These are phyloP conservation scores for Syngnathus floridae DNA, from an alignment of 2,113 vertebrate genomes.

Conservation along the genomic window DNA sequence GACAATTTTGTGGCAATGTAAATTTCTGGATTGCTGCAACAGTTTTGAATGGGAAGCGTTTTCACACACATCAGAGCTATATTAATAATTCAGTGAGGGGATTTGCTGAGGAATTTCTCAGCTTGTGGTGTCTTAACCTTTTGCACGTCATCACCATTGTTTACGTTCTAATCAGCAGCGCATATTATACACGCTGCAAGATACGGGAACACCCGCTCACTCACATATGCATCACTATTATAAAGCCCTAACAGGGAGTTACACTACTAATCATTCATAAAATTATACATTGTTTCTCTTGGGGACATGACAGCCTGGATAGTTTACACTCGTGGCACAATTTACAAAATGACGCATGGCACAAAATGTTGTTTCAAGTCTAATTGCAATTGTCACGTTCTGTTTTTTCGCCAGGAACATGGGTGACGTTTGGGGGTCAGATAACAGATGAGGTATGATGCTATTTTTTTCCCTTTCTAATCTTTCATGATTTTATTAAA, in stretches of 20 bases:
- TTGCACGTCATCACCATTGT: conserved; percentile 28
- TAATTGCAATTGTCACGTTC: conserved; percentile 16
- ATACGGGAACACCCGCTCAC: conserved; percentile 5
- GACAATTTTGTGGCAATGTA: conserved; percentile 11
- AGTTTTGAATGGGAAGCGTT: conserved; percentile 26
- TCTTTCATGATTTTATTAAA: neutral
- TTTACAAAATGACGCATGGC: neutral
- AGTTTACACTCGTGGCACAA: conserved; percentile 26
- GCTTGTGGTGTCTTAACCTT: conserved; percentile 17
- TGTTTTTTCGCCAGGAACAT: conserved; percentile 75
- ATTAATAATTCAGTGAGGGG: conserved; percentile 34
- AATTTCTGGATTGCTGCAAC: conserved; percentile 21
- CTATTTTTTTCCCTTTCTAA: neutral
- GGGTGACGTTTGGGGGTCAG: conserved; percentile 93
- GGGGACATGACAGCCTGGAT: conserved; percentile 22
- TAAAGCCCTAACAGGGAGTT: conserved; percentile 5
- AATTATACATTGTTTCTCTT: conserved; percentile 18
- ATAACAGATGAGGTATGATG: conserved; percentile 86
- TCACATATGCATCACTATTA: neutral
- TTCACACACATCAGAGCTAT: conserved; percentile 19
- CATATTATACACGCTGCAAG: neutral
- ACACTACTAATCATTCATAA: conserved; percentile 23
- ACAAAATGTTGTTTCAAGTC: conserved; percentile 11
- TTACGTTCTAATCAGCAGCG: conserved; percentile 8
- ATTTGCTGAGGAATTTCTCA: conserved; percentile 28